These are phyloP conservation scores for Emys orbicularis DNA, from an alignment of 2,797 vertebrate species.

Conservation along the genomic window DNA sequence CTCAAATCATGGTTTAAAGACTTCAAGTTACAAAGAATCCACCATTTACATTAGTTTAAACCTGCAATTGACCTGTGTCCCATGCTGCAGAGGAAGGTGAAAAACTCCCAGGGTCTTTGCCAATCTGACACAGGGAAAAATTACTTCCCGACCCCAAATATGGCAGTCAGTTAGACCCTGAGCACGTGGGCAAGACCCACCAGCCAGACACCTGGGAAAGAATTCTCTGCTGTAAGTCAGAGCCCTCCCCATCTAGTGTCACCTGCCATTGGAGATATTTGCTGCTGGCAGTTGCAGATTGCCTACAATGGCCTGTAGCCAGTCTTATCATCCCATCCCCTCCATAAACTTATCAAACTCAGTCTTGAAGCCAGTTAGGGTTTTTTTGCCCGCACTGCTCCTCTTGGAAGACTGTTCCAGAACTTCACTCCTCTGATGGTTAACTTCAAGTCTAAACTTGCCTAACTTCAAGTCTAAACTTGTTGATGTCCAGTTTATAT, in stretches of 20 bases:
- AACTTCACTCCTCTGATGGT: neutral
- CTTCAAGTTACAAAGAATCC: neutral
- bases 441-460: neutral
- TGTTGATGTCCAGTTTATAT: neutral
- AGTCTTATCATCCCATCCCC: neutral
- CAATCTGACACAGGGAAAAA: neutral
- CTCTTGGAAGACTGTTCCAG: neutral
- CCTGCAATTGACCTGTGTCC: neutral
- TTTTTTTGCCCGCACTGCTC: neutral
- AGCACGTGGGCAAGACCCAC: neutral
- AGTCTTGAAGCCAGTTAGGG: neutral
- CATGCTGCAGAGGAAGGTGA: neutral
- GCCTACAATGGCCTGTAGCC: neutral
- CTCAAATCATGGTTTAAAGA: neutral
- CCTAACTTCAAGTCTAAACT: neutral
- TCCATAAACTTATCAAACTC: neutral
- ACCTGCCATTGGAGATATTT: neutral
- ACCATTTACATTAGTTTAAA: neutral
- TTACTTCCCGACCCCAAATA: neutral
- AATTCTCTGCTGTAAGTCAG: neutral
- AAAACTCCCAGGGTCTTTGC: neutral
- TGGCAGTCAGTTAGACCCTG: neutral
- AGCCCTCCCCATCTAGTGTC: neutral
- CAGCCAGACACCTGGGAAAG: neutral
- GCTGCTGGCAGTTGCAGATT: neutral